phyloP scores from a whole-genome alignment of 2,113 vertebrate species.

The Colossoma macropomum region DNA sequence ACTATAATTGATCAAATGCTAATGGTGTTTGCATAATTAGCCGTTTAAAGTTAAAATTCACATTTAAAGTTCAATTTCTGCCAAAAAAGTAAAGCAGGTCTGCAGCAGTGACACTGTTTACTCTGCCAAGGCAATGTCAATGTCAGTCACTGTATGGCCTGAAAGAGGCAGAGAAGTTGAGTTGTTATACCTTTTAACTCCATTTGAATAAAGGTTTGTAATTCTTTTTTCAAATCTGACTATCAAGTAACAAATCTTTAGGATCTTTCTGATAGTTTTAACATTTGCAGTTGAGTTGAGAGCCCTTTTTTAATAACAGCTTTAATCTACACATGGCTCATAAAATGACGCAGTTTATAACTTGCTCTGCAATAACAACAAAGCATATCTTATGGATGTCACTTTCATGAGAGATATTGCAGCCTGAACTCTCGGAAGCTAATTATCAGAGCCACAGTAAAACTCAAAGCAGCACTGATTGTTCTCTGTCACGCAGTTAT shows the following conservation, averaged over 20 bases:
- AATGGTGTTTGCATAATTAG: too few relatives aligned
- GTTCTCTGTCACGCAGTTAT: constrained; percentile 8
- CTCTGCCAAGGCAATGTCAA: too few relatives aligned
- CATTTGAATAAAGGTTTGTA: too few relatives aligned
- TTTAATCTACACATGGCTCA: neutral
- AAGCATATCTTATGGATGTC: neutral
- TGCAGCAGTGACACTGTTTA: too few relatives aligned
- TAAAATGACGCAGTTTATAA: neutral
- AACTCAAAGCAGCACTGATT: neutral
- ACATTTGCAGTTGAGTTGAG: neutral
- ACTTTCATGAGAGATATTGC: neutral
- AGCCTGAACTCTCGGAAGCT: neutral
- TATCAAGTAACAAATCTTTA: neutral
- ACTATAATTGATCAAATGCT: too few relatives aligned
- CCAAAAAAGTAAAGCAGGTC: too few relatives aligned
- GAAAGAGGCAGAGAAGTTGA: too few relatives aligned
- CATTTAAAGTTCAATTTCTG: too few relatives aligned
- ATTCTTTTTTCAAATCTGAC: neutral
- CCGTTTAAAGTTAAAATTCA: too few relatives aligned
- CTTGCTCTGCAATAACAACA: neutral
- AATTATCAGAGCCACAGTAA: constrained; percentile 3
- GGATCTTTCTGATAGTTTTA: neutral
- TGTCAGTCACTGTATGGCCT: too few relatives aligned
- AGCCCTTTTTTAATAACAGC: neutral
- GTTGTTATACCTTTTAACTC: too few relatives aligned